Percentiles rank a stretch among this genome's conserved stretches.
Evolutionary conservation across 1,140 invertebrate genomes (phyloP).

Genomic region (Cotesia vestalis): DNA sequence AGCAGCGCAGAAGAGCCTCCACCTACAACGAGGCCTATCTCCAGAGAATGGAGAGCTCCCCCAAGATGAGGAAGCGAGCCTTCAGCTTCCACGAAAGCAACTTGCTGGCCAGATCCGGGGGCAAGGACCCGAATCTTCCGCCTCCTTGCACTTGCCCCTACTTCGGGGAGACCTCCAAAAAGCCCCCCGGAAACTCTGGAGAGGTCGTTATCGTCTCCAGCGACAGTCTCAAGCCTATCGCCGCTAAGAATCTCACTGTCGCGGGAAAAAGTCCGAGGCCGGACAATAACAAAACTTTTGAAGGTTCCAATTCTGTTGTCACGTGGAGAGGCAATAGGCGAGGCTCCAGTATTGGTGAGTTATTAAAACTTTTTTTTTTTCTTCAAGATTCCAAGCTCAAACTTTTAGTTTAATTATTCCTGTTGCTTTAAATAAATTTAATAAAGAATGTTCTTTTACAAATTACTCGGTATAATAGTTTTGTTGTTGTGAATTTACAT

Average conservation of each 20-base stretch:
- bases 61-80: constrained; percentile 60
- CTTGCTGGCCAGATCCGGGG: constrained; percentile 23
- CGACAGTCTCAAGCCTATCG: constrained; percentile 52
- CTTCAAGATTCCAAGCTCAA: background rate
- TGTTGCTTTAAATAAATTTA: background rate
- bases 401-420: background rate
- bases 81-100: constrained; percentile 66
- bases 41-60: constrained; percentile 54
- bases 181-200: constrained; percentile 54
- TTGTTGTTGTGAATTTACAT: background rate
- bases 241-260: constrained; percentile 35
- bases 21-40: constrained; percentile 66
- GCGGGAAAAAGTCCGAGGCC: constrained; percentile 12
- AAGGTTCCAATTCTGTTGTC: constrained; percentile 50
- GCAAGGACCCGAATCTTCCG: constrained; percentile 63
- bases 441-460: no score
- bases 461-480: background rate
- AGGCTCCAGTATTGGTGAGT: constrained; percentile 55
- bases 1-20: constrained; percentile 63
- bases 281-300: constrained; percentile 36
- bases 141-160: constrained; percentile 82
- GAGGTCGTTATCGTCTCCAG: constrained; percentile 69
- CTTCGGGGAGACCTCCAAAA: constrained; percentile 72
- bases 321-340: constrained; percentile 55
- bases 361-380: constrained; percentile 9